Percentiles rank a stretch among this genome's conserved stretches.
Conservation (phyloP, 2,888 invertebrate species). For the Lepidochrysops patricia region DNA sequence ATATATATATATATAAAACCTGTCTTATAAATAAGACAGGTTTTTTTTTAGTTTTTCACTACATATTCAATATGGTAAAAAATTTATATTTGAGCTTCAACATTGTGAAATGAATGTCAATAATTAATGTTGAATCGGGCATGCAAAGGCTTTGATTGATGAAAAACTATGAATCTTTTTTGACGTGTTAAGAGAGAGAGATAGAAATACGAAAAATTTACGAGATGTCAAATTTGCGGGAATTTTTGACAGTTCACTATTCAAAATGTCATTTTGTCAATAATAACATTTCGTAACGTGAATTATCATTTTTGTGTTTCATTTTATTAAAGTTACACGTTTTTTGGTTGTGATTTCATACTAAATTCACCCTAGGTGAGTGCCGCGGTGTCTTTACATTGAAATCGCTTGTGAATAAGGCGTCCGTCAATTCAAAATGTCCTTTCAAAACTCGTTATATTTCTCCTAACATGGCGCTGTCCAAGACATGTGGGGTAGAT, state of each 20-base stretch:
- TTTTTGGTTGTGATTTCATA: constrained; percentile 25
- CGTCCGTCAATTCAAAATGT: constrained; percentile 25
- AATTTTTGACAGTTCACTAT: constrained; percentile 59
- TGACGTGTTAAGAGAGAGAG: not conserved
- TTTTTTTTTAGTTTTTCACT: no score
- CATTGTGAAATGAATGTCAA: no score
- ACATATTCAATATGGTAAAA: no score
- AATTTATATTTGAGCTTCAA: no score
- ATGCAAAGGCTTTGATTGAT: not conserved
- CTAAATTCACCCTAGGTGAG: constrained; percentile 28
- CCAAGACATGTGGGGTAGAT: constrained; percentile 64
- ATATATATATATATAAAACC: no score
- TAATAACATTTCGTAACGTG: constrained; percentile 55
- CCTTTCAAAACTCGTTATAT: constrained; percentile 27
- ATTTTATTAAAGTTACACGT: constrained; percentile 46
- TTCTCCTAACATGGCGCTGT: constrained; percentile 64
- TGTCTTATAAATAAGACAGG: no score
- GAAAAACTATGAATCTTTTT: not conserved
- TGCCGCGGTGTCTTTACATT: constrained; percentile 28
- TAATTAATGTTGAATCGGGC: no score
- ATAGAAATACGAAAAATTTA: not conserved
- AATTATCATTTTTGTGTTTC: constrained; percentile 36
- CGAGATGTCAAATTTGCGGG: constrained; percentile 57
- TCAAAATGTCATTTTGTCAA: constrained; percentile 40
- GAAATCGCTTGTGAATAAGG: constrained; percentile 21